Evolutionary conservation across 2,113 vertebrate species (phyloP).

Genomic region (Cavia porcellus): DNA sequence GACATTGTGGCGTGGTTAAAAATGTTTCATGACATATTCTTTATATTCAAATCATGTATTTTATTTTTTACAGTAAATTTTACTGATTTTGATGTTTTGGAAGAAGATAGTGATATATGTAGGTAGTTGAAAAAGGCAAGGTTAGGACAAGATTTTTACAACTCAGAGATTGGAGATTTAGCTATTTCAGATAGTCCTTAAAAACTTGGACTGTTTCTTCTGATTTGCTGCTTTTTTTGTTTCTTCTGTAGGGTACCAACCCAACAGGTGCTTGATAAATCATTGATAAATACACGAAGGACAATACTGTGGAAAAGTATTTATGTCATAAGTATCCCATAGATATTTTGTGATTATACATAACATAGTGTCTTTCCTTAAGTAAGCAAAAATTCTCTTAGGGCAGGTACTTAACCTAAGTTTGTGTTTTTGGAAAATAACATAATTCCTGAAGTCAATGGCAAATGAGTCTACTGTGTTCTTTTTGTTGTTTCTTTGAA

Average conservation of each 20-base stretch:
- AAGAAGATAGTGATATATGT: constrained; percentile 7
- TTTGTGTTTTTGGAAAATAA: constrained; percentile 58
- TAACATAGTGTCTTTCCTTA: background rate
- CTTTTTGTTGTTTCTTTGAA: constrained; percentile 51
- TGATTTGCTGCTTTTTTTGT: background rate
- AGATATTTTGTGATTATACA: background rate
- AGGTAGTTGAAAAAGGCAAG: constrained; percentile 14
- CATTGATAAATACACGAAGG: constrained; percentile 27
- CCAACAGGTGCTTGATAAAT: background rate
- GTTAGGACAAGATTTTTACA: background rate
- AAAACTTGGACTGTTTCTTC: background rate
- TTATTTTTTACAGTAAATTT: constrained; percentile 63
- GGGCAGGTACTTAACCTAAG: background rate
- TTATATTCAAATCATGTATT: background rate
- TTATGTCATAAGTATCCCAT: constrained; percentile 7
- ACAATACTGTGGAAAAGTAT: constrained; percentile 42
- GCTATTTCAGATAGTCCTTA: constrained; percentile 1
- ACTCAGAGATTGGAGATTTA: background rate
- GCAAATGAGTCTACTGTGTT: constrained; percentile 27
- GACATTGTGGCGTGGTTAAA: background rate
- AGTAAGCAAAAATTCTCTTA: constrained; percentile 34
- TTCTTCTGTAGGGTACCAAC: background rate
- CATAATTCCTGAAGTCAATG: background rate
- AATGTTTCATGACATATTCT: background rate
- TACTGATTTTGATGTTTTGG: constrained; percentile 28